Base-by-base conservation (phyloP, 2,797 vertebrate genomes). In the Lithobates pipiens region DNA sequence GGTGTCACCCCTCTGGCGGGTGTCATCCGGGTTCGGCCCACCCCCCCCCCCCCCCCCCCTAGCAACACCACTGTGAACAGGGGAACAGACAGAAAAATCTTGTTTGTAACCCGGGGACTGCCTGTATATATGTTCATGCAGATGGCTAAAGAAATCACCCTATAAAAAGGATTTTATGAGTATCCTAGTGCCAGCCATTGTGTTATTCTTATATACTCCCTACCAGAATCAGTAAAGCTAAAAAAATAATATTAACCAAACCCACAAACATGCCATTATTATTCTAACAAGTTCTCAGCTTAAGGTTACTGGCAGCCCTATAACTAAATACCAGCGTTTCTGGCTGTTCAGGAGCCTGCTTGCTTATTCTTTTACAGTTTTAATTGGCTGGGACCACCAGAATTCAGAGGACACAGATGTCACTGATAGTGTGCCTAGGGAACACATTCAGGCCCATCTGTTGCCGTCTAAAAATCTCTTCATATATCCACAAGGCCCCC, bases 351-450 rank as follows among this genome's bases (percentile, higher is more conserved):
- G 84, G 80, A 77, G 68, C 85, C 82, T 44, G 80, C 32, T 2
- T 74, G 77, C 71, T 73, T 82, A 87, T 87, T 87, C 86, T 79
- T 85, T 82, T 77, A 71, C 25, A 29, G 77, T 85, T 90, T 91
- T 95, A 95, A 95, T 95, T 94, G 95, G 95, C 94, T 92, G 92
- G 93, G 94, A 95, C 94, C 94, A 94, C 95, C 95, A 95, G 94
- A 95, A 95, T 94, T 94, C 91, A 94, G 93, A 95, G 92, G 94
- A 95, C 94, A 94, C 95, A 95, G 95, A 95, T 95, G 95, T 96
- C 94, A 93, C 93, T 92, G 93, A 94, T 94, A 91, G 94, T 93
- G 95, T 95, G 94, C 94, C 94, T 94, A 94, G 93, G 93, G 94
- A 95, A 92, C 93, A 93, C 94, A 95, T 94, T 95, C 94, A 95